These are phyloP conservation scores for Trichogramma pretiosum DNA, from an alignment of 1,140 invertebrate species.

Conservation along the genomic window DNA sequence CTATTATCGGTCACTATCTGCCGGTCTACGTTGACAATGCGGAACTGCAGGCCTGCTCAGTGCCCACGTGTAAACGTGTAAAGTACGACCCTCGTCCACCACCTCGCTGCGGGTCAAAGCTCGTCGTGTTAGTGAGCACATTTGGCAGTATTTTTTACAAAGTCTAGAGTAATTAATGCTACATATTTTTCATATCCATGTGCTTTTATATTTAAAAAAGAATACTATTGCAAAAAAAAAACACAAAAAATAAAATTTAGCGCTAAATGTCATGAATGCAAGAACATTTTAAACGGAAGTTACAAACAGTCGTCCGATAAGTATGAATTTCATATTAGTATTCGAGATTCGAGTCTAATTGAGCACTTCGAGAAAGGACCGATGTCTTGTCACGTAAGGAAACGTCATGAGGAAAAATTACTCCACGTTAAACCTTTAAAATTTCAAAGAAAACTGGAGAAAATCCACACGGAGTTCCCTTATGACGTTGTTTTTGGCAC, in stretches of 20 bases:
- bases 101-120: no score
- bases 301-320: not conserved
- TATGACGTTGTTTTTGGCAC: not conserved
- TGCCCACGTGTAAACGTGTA: no score
- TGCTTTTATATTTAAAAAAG: not conserved
- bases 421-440: not conserved
- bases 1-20: no score
- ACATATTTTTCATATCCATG: no score
- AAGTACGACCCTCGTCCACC: no score
- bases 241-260: not conserved
- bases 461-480: not conserved
- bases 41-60: no score
- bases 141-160: no score
- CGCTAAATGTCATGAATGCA: no score
- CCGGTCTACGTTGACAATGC: no score
- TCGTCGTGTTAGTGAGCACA: no score
- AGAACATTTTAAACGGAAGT: not conserved
- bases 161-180: no score
- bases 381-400: not conserved
- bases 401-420: not conserved
- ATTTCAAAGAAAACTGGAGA: not conserved
- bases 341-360: not conserved
- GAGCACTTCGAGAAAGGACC: not conserved
- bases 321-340: not conserved
- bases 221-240: not conserved